These are phyloP conservation scores for Drosophila ercepeae DNA, from an alignment of 1,140 invertebrate genomes.

Conservation along the genomic window DNA sequence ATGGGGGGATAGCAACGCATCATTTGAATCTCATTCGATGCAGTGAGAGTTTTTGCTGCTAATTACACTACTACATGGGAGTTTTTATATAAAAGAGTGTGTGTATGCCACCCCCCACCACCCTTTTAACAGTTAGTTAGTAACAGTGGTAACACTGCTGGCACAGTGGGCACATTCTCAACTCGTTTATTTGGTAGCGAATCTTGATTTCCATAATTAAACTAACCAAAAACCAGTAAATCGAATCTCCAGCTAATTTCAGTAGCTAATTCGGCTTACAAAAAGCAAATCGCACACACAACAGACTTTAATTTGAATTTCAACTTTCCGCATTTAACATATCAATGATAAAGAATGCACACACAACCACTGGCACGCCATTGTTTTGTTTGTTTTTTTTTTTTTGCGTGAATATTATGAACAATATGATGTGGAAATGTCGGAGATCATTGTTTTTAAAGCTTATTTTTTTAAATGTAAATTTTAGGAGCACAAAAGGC, in stretches of 20 bases:
- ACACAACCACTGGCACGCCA: slow-evolving; percentile 4
- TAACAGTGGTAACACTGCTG: slow-evolving; percentile 15
- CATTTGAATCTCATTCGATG: slow-evolving; percentile 25
- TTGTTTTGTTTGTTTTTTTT: slow-evolving; percentile 35
- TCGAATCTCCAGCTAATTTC: slow-evolving; percentile 33
- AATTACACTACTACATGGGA: slow-evolving; percentile 22
- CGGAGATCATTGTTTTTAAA: slow-evolving; percentile 55
- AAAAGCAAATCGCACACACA: background rate
- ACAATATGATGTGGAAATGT: slow-evolving; percentile 66
- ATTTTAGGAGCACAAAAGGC: slow-evolving; percentile 5
- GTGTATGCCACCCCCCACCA: too few relatives aligned
- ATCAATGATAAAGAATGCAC: slow-evolving; percentile 44
- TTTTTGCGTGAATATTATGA: slow-evolving; percentile 48
- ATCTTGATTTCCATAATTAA: slow-evolving; percentile 24
- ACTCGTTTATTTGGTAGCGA: slow-evolving; percentile 15
- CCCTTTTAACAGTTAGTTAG: too few relatives aligned
- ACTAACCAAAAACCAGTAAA: slow-evolving; percentile 14
- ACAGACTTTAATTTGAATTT: slow-evolving; percentile 38
- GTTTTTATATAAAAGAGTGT: slow-evolving; percentile 2
- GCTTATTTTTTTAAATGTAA: slow-evolving; percentile 56
- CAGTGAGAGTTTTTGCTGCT: slow-evolving; percentile 45
- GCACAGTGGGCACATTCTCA: slow-evolving; percentile 5
- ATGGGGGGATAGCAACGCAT: slow-evolving; percentile 9
- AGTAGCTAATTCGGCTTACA: slow-evolving; percentile 39
- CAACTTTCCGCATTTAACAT: slow-evolving; percentile 50